Base-by-base conservation (phyloP, 1,140 invertebrate genomes). In the Nasonia vitripennis region DNA sequence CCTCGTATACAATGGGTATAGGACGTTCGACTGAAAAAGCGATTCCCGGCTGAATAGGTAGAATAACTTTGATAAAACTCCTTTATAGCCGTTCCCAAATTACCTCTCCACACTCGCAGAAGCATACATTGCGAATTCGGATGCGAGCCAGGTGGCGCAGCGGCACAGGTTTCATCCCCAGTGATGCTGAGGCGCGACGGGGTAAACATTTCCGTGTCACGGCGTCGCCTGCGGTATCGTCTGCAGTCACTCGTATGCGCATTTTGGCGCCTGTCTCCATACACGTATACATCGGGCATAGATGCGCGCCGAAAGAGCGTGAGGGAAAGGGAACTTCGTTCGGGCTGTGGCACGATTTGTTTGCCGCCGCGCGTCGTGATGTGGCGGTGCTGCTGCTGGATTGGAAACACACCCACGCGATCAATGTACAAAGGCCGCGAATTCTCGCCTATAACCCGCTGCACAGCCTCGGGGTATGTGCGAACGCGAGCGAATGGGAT, bases 311-410 rank as follows among this genome's bases (percentile, higher is more conserved):
- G 75, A 87, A 86, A 86, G 83, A 68, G 79, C 20, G 55, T 20
- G 55, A 80, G 45, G 31, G 55, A 48, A 45, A 73, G 45, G 23
- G 55, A 48, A 45, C 67, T 82, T 74, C 55, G 27, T 37, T 23
- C 45, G 77, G 6, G 51, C 27, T 27, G 82, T 51, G 41, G 37
- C 67, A 14, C 87, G 87, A 89, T 89, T 89, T 89, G 89, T 89
- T 89, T 86, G 83, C 84, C 84, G 68, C 85, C 88, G 86, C 74
- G 55, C 27, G 51, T 86, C 71, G 85, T 74, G 73, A 27, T 27
- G 84, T 31, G n/a, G 2, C 20, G 75, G 41, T 23, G 55, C 27
- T 27, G 27, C 1, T 31, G 75, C 23, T 37, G 6, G 31, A 67
- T 79, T 17, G 51, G 51, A 79, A 79, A 37, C 55, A 20, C 31